Conservation (phyloP, 2,113 vertebrate species). For the Phalacrocorax brasilianus region DNA sequence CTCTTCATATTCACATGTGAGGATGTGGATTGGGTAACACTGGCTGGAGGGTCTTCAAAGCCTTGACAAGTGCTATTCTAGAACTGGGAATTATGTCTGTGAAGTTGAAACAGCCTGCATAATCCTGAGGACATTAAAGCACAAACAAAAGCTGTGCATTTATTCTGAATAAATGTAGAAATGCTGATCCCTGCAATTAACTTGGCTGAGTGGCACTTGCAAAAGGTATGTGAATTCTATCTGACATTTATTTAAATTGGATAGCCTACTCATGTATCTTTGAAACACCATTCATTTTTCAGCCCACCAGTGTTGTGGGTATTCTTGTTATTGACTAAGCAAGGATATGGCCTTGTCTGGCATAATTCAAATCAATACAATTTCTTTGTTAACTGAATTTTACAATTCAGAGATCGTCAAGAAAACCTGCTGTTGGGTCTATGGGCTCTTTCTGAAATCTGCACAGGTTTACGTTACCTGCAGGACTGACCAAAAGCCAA, state of each 20-base stretch:
- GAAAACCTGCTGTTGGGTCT: background rate
- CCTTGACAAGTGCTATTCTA: background rate
- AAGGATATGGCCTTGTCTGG: background rate
- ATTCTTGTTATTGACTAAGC: background rate
- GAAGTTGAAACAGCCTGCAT: background rate
- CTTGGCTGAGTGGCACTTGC: background rate
- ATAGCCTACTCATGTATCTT: background rate
- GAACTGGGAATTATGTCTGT: background rate
- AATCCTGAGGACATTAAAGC: background rate
- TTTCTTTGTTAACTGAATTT: background rate
- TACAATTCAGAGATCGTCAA: background rate
- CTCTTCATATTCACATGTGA: background rate
- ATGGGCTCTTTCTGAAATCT: background rate
- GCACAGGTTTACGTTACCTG: background rate
- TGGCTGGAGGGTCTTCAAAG: background rate
- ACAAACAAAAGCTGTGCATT: background rate
- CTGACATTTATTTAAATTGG: background rate
- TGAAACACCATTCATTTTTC: background rate
- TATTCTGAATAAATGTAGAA: background rate
- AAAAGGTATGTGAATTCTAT: background rate
- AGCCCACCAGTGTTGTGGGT: background rate
- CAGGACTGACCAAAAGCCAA: background rate
- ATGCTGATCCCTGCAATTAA: background rate
- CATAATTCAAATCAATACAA: background rate
- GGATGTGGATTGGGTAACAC: background rate